phyloP scores from a whole-genome alignment of 2,113 vertebrate species.

The Perca schrenkii region DNA sequence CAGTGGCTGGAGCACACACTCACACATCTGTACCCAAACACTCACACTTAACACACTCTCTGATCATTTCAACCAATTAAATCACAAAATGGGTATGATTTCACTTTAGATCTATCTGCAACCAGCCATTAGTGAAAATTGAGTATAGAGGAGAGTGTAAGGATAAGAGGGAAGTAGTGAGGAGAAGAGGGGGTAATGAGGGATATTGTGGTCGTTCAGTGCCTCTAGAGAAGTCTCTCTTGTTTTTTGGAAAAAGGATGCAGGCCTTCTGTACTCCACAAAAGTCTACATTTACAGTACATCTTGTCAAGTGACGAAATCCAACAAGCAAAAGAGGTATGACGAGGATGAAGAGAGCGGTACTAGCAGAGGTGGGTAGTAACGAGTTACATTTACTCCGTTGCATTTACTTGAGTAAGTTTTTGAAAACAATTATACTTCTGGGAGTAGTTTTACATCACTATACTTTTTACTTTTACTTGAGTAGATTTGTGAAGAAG shows the following conservation, averaged over 20 bases:
- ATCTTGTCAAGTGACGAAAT: conserved; percentile 21
- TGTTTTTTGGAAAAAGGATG: conserved; percentile 47
- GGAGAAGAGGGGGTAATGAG: conserved; percentile 51
- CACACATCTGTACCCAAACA: not conserved
- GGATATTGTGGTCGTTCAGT: conserved; percentile 50
- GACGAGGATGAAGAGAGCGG: conserved; percentile 1
- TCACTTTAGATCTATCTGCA: conserved; percentile 49
- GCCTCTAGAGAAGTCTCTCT: conserved; percentile 54
- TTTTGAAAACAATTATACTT: too few species aligned
- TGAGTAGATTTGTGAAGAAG: too few species aligned
- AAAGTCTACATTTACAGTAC: not conserved
- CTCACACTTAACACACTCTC: conserved; percentile 12
- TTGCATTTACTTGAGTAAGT: too few species aligned
- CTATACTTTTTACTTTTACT: too few species aligned
- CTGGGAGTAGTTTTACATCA: too few species aligned
- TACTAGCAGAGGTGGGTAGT: not conserved
- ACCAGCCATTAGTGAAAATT: conserved; percentile 61
- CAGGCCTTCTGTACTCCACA: conserved; percentile 4
- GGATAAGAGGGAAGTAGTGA: conserved; percentile 47
- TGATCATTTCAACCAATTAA: conserved; percentile 69
- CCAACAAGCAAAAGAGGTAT: conserved; percentile 8
- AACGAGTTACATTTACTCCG: too few species aligned
- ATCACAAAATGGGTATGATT: conserved; percentile 61
- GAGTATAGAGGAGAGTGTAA: conserved; percentile 43
- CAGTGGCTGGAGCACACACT: not conserved